These are phyloP conservation scores for Macrotis lagotis DNA, from an alignment of 2,113 vertebrate species.

Conservation along the genomic window DNA sequence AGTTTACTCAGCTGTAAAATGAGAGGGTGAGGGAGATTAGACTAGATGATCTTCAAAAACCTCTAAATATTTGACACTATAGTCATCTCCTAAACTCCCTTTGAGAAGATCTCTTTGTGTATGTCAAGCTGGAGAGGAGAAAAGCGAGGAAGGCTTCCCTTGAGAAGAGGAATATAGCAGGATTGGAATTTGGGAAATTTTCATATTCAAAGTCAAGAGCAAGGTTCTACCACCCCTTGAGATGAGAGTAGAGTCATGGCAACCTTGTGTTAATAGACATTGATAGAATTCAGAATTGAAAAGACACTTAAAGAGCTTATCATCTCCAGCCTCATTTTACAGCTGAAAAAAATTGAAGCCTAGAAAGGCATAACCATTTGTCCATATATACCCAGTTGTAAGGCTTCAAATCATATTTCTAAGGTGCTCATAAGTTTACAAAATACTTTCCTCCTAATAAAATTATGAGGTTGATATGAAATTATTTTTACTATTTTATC, in stretches of 20 bases:
- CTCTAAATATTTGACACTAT: too few species aligned
- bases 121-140: background rate
- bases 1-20: too few species aligned
- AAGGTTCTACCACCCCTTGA: background rate
- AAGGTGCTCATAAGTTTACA: background rate
- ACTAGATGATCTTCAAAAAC: too few species aligned
- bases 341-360: background rate
- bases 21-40: too few species aligned
- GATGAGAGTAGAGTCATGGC: background rate
- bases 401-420: background rate
- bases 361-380: background rate
- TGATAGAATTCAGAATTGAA: background rate
- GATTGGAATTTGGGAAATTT: background rate
- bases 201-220: background rate
- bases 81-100: too few species aligned
- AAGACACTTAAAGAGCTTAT: background rate
- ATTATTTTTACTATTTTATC: background rate
- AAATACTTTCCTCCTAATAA: background rate
- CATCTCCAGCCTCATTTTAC: background rate
- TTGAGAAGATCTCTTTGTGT: too few species aligned
- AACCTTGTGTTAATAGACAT: background rate
- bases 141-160: background rate
- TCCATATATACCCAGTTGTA: background rate
- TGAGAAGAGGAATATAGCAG: background rate
- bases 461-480: background rate